Percentiles rank a stretch among this genome's conserved stretches.
phyloP scores from a whole-genome alignment of 2,113 vertebrate genomes.

The Chloropsis cyanopogon region DNA sequence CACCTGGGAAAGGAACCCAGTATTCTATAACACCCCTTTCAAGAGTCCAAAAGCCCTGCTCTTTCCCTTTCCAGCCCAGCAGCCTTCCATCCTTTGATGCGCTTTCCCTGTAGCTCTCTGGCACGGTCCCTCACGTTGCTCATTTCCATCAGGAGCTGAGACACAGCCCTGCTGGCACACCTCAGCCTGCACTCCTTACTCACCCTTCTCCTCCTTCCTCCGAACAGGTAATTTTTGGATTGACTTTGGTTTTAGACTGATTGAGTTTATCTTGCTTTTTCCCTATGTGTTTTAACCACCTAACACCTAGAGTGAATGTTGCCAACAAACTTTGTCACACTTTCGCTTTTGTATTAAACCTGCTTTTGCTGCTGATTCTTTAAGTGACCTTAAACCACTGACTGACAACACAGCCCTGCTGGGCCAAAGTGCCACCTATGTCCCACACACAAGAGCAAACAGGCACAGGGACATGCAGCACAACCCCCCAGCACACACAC shows the following conservation, averaged over 20 bases:
- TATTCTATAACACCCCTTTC: accelerated
- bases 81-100: neutral
- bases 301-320: neutral
- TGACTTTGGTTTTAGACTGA: neutral
- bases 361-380: neutral
- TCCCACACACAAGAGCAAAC: neutral
- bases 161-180: neutral
- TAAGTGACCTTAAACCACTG: neutral
- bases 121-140: accelerated
- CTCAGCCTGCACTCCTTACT: neutral
- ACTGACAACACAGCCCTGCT: neutral
- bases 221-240: neutral
- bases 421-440: neutral
- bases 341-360: neutral
- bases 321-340: neutral
- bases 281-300: neutral
- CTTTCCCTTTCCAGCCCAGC: neutral
- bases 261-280: neutral
- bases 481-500: neutral
- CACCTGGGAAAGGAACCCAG: neutral
- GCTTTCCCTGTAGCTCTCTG: neutral
- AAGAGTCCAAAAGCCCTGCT: neutral
- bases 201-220: neutral
- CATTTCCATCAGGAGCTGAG: accelerated
- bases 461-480: neutral